Base-by-base conservation (phyloP, 1,140 invertebrate species). In the Drosophila erecta region DNA sequence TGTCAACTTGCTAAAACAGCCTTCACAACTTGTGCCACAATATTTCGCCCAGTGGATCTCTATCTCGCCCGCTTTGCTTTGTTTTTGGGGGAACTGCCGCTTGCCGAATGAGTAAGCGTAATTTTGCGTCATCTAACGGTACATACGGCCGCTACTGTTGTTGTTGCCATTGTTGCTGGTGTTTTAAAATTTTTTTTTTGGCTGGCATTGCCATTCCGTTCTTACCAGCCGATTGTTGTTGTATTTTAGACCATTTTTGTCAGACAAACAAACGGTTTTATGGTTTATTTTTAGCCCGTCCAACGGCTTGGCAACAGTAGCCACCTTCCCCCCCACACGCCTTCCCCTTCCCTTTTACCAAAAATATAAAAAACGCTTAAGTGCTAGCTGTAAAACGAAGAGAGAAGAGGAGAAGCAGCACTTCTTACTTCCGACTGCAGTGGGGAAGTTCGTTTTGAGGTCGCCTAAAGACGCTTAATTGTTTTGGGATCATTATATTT, bases 91-190 rank as follows among this genome's bases (percentile, higher is more conserved):
- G 60, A 56, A 61, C 47, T 70, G 81, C 61, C 59, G 62, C 77
- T 85, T 56, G 60, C 46, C 54, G 84, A 89, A 87, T 87, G 84
- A 87, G 84, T 87, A 87, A 87, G 83, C 83, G 84, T 87, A 87
- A 87, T 87, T 87, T 87, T 87, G 83, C 83, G 83, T 87, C 83
- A 87, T 84, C 80, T 87, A 87, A 87, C 84, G 83, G 83, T 79
- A 87, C 38, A 79, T 76, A 59, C 79, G 72, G 83, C 76, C 70
- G 83, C 84, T 86, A 83, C 71, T 86, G 83, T 77, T 78, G 81
- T 86, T 79, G 83, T 86, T 84, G 62, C 58, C 77, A 75, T 80
- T 81, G 81, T 86, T 71, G 56, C 46, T 49, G 44, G 33, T 50
- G 33, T 47, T 61, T 61, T 58, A n/a, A 27, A 47, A n/a, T 33